Evolutionary conservation across 2,797 vertebrate genomes (phyloP), one percentile per base, ranked within the genome.

Genomic region (Buceros bicornis): DNA sequence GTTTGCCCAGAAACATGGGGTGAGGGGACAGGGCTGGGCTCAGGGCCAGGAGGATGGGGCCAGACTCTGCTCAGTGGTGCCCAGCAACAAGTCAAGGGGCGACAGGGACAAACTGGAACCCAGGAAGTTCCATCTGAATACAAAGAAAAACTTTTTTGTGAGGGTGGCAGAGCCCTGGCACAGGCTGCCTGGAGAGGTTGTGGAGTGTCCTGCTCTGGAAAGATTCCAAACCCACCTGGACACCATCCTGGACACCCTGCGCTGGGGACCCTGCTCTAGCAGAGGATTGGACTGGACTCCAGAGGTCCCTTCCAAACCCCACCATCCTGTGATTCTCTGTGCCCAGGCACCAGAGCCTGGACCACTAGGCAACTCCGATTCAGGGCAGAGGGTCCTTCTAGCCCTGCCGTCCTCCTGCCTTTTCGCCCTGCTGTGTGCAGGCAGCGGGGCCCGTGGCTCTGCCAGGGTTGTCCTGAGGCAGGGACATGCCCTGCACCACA

Each of bases 401-500:
- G 18, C 11, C 11, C 16, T 0, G 1, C 17, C 24, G 28, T 17
- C 37, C 45, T 64, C 29, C 25, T n/a, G 43, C 42, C 54, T 43
- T 66, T 56, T 31, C 69, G 24, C n/a, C 24, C n/a, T 4, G 56
- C 8, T 33, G 25, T 15, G 5, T 16, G 20, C 7, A 1, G 11
- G 35, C 42, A n/a, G 47, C 8, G 1, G 45, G 15, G 42, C 8
- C 1, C 1, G 50, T 25, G 56, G 21, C 65, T 25, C 25, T 13
- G 22, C 47, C 21, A 26, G 22, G 48, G 20, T 19, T 74, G 56
- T 61, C 29, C 78, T 47, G 53, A 56, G 33, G 33, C 45, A 56
- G 21, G 28, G 33, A 17, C 5, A 0, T 48, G 48, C 17, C 28
- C 43, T 62, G 58, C 33, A 26, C 17, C 8, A 0, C 2, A 1